phyloP scores from a whole-genome alignment of 2,888 invertebrate genomes.

The Myathropa florea region DNA sequence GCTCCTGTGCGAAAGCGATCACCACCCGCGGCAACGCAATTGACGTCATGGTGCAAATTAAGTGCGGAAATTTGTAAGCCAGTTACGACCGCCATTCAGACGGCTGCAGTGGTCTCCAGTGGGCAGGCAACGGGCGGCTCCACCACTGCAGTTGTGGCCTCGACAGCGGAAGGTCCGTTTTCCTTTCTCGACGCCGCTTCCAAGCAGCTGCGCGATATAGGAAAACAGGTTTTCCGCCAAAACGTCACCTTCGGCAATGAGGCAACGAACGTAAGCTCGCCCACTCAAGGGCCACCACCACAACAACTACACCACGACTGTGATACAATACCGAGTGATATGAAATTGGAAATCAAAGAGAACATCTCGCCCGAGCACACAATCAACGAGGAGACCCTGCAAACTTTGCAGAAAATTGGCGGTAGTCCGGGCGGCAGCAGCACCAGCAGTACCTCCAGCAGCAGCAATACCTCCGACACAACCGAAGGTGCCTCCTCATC shows the following conservation, averaged over 20 bases:
- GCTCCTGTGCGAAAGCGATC: slow-evolving; percentile 72
- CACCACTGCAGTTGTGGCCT: slow-evolving; percentile 70
- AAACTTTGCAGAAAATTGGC: slow-evolving; percentile 75
- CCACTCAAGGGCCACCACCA: slow-evolving; percentile 48
- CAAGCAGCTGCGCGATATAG: slow-evolving; percentile 77
- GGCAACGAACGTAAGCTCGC: slow-evolving; percentile 64
- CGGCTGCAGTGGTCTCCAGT: slow-evolving; percentile 65
- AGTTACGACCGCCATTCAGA: slow-evolving; percentile 67
- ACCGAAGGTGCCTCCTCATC: slow-evolving; percentile 59
- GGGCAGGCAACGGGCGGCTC: slow-evolving; percentile 52
- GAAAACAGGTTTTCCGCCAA: slow-evolving; percentile 79
- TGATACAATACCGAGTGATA: slow-evolving; percentile 82
- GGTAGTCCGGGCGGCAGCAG: slow-evolving; percentile 70
- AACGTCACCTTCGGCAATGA: slow-evolving; percentile 77
- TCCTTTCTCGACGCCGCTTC: slow-evolving; percentile 79
- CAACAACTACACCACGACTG: slow-evolving; percentile 73
- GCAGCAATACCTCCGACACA: slow-evolving; percentile 33
- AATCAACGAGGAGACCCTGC: slow-evolving; percentile 77
- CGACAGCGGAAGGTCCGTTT: slow-evolving; percentile 72
- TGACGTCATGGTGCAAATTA: slow-evolving; percentile 71
- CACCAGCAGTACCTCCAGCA: slow-evolving; percentile 55
- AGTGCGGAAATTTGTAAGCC: slow-evolving; percentile 72
- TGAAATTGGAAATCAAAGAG: slow-evolving; percentile 84
- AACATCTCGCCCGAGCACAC: slow-evolving; percentile 85
- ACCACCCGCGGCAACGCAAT: slow-evolving; percentile 67